A percentile compares a stretch with the other conserved stretches of the same genome.
phyloP scores from a whole-genome alignment of 2,113 vertebrate species.

The Indicator maculatus region DNA sequence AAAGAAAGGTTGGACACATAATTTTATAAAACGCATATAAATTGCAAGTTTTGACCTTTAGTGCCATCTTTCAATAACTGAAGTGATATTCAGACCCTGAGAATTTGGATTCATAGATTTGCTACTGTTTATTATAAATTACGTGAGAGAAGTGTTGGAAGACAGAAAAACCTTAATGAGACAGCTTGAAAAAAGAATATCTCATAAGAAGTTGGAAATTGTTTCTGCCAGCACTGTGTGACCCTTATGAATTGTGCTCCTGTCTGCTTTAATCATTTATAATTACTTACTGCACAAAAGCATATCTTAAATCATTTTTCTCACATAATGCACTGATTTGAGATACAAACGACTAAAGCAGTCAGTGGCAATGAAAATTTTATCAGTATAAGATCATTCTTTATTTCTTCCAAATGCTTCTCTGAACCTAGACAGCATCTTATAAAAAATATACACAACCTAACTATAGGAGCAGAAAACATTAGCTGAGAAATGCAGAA shows the following conservation, averaged over 20 bases:
- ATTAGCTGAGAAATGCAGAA: background rate
- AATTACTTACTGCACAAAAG: conserved; percentile 41
- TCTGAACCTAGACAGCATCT: background rate
- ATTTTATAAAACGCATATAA: background rate
- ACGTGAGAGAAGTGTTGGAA: background rate
- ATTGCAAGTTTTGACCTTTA: background rate
- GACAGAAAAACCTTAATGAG: background rate
- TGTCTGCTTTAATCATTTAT: conserved; percentile 40
- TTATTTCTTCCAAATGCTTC: conserved; percentile 12
- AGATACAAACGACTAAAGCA: background rate
- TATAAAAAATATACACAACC: background rate
- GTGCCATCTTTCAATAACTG: background rate
- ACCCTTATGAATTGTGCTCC: conserved; percentile 35
- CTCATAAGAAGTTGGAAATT: background rate
- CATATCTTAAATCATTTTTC: conserved; percentile 28
- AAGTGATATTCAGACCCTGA: background rate
- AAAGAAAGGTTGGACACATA: background rate
- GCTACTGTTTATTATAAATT: background rate
- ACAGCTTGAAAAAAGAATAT: background rate
- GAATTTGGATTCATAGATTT: background rate
- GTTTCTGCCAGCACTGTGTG: background rate
- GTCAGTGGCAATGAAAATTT: conserved; percentile 37
- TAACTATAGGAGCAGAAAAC: background rate
- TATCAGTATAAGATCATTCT: background rate
- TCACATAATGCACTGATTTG: background rate